Percentiles rank a stretch among this genome's conserved stretches.
phyloP scores from a whole-genome alignment of 92 coral and sea anemone species.

The Epizoanthus stellaris region DNA sequence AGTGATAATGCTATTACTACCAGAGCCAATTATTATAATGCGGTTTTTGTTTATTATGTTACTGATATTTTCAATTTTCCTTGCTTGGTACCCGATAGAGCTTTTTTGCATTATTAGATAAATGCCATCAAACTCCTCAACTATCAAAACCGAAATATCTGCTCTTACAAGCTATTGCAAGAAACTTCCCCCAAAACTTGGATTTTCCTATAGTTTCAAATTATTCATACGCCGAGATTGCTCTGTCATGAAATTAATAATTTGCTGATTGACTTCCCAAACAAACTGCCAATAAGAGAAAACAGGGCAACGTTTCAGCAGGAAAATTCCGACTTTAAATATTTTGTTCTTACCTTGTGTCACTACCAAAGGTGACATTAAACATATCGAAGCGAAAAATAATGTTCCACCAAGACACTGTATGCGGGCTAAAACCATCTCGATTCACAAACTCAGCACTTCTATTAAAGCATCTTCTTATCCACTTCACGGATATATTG shows the following conservation, averaged over 20 bases:
- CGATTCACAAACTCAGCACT: background rate
- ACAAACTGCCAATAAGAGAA: background rate
- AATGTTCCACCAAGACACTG: background rate
- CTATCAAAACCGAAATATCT: too few species aligned
- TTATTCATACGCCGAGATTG: background rate
- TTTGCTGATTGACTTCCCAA: background rate
- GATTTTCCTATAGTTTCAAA: background rate
- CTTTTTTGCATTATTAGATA: too few species aligned
- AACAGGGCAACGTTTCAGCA: background rate
- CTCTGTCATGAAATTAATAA: background rate
- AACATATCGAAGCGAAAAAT: background rate
- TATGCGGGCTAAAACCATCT: background rate
- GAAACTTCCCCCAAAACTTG: too few species aligned
- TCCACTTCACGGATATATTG: background rate
- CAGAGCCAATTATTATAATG: too few species aligned
- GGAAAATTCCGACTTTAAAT: background rate
- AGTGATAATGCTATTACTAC: too few species aligned
- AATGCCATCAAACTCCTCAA: background rate
- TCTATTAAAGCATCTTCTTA: background rate
- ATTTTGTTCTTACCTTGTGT: slow-evolving; percentile 13
- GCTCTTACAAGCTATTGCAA: background rate
- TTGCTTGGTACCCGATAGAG: too few species aligned
- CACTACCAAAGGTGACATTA: background rate
- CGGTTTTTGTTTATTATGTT: too few species aligned
- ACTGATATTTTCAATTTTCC: too few species aligned